phyloP scores from a whole-genome alignment of 2,888 invertebrate genomes.

The Pimpla rufipes region DNA sequence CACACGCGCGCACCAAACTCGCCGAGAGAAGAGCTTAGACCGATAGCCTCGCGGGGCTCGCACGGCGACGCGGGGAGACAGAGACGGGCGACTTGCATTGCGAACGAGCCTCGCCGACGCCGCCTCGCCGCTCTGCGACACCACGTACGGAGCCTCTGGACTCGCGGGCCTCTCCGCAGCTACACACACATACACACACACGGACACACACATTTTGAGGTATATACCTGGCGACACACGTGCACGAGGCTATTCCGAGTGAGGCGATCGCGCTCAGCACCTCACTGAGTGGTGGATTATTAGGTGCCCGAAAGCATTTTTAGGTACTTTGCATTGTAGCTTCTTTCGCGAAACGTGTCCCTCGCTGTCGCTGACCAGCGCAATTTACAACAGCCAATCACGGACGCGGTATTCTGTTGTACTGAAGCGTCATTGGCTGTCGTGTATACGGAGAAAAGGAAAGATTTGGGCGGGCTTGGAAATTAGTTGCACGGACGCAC shows the following conservation, averaged over 20 bases:
- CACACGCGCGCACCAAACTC: neutral
- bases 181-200: constrained; percentile 13
- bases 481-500: no score
- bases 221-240: constrained; percentile 7
- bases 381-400: no score
- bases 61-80: constrained; percentile 6
- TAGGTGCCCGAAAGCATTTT: no score
- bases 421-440: no score
- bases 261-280: neutral
- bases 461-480: no score
- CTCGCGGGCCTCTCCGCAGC: constrained; percentile 19
- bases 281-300: no score
- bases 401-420: no score
- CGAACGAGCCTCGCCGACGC: constrained; percentile 40
- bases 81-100: constrained; percentile 33
- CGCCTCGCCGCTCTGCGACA: constrained; percentile 36
- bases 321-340: no score
- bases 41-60: neutral
- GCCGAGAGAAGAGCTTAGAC: neutral
- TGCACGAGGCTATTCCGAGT: neutral
- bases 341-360: no score
- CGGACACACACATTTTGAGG: neutral
- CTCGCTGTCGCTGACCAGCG: no score
- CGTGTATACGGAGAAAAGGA: no score
- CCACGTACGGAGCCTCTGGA: constrained; percentile 46